These are phyloP conservation scores for Laticauda colubrina DNA, from an alignment of 2,113 vertebrate species.

Conservation along the genomic window DNA sequence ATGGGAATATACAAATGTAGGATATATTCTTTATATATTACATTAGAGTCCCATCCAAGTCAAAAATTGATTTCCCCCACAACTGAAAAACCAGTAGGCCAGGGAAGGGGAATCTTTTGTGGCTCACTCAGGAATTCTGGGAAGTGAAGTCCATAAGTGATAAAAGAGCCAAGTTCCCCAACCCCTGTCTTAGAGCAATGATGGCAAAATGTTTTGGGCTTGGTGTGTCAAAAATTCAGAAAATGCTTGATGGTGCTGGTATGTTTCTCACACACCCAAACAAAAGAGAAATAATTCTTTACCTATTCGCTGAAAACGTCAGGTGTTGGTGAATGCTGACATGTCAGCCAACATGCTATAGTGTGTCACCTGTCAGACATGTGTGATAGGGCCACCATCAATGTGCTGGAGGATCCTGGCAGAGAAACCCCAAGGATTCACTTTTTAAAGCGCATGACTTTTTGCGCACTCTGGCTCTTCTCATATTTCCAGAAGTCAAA, in stretches of 20 bases:
- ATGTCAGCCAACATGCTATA: not conserved
- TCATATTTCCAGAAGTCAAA: not conserved
- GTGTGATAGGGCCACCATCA: not conserved
- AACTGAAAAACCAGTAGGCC: too few relatives aligned
- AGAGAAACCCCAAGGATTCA: not conserved
- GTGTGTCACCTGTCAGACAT: not conserved
- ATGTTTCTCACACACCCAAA: not conserved
- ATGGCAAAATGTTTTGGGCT: not conserved
- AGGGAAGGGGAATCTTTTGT: too few relatives aligned
- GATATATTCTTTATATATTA: too few relatives aligned
- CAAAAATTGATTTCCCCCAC: too few relatives aligned
- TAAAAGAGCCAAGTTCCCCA: too few relatives aligned
- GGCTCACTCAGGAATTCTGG: too few relatives aligned
- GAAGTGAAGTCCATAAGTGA: too few relatives aligned
- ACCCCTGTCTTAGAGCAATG: too few relatives aligned
- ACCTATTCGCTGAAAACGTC: not conserved
- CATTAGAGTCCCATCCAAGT: too few relatives aligned
- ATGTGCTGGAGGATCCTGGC: not conserved
- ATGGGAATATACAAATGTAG: too few relatives aligned
- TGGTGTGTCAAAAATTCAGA: not conserved
- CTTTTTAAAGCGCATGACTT: not conserved
- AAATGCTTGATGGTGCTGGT: not conserved
- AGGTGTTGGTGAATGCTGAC: not conserved
- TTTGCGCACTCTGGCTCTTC: not conserved
- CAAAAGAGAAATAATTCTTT: not conserved